Base-by-base conservation (phyloP, 2,797 vertebrate species). In the Micropoecilia bifurca region DNA sequence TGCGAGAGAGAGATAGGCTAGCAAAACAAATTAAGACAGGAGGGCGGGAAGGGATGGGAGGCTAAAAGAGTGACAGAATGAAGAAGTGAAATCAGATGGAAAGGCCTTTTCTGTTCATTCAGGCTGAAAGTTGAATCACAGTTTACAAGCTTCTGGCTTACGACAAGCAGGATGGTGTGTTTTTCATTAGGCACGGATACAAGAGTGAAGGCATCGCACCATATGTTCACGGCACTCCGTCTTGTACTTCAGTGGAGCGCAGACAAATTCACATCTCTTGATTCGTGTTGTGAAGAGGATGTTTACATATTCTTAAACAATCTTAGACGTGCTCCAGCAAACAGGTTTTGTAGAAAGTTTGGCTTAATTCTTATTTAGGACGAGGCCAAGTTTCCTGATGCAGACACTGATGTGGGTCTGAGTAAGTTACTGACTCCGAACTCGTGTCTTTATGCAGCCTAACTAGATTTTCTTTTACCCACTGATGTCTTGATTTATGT, bases 31-130 rank as follows among this genome's bases (percentile, higher is more conserved):
- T 92, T 89, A 92, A 83, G 83, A 89, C 81, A 47, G 79, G 79
- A 88, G 86, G 57, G 76, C 45, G 76, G 80, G 76, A 88, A 78
- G 61, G 79, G 79, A 85, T 14, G 47, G 72, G 76, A 80, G 63
- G 80, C 78, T 84, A 85, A 83, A 76, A 73, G 79, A 85, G 77
- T 87, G 87, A 86, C 81, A 78, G 81, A 86, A 90, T 84, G 80
- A 92, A 92, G 91, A 86, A 86, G 87, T 86, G 87, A 91, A 90
- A 93, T 93, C 83, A 87, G 88, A 92, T 86, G 87, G 88, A 93
- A 92, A 84, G 77, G 71, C 80, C 76, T 91, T 53, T 89, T 77
- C 79, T 90, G 89, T 90, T 92, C 90, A 90, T 80, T 76, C 90
- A 91, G 81, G 88, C 88, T 81, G 86, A 93, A 91, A 92, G 89